These are phyloP conservation scores for Argya squamiceps DNA, from an alignment of 2,797 vertebrate genomes.

Conservation along the genomic window DNA sequence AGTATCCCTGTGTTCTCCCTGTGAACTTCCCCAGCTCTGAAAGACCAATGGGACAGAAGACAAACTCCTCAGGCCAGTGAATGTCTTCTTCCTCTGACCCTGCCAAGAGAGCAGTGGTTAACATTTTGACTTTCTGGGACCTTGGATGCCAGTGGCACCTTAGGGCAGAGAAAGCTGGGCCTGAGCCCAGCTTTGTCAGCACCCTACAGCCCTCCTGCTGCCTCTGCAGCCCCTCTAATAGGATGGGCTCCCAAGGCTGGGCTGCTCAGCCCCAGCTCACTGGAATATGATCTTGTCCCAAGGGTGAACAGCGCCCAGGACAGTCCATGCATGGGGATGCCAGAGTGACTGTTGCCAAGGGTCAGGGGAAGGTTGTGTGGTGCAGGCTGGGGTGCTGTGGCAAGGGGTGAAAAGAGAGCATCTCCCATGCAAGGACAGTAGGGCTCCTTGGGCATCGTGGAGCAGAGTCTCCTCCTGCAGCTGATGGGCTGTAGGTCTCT, in stretches of 20 bases:
- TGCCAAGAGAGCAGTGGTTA: background rate
- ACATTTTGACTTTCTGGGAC: background rate
- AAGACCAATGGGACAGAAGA: background rate
- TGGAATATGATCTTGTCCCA: background rate
- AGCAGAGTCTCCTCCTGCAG: background rate
- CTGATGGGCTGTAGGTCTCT: slow-evolving; percentile 33
- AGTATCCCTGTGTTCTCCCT: background rate
- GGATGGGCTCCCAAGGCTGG: background rate
- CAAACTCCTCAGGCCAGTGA: background rate
- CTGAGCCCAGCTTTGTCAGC: background rate
- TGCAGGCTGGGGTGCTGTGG: background rate
- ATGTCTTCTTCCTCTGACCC: background rate
- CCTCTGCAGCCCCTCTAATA: background rate
- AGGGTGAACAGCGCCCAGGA: background rate
- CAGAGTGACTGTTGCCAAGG: background rate
- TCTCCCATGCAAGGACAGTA: fast-evolving
- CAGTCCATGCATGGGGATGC: fast-evolving
- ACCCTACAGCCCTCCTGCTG: background rate
- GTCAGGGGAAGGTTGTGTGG: background rate
- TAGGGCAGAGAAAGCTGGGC: background rate
- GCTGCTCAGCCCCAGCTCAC: background rate
- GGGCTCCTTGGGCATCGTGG: fast-evolving
- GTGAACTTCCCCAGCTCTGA: background rate
- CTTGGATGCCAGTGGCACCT: background rate
- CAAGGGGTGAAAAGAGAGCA: fast-evolving